Evolutionary conservation across 2,888 invertebrate genomes (phyloP), one percentile per base, ranked within the genome.

Genomic region (Dryadula phaetusa): DNA sequence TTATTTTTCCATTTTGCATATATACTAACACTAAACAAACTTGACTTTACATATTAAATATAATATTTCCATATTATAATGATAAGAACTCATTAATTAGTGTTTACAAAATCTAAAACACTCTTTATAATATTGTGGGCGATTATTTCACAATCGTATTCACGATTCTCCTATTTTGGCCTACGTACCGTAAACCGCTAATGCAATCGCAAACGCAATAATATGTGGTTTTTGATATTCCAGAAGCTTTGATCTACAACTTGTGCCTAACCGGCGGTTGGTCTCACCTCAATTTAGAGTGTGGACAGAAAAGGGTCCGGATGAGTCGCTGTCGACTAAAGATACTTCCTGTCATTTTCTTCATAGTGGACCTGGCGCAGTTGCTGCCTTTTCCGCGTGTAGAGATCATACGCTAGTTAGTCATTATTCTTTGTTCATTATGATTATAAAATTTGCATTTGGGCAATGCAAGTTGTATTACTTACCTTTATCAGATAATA

Each of bases 321-420:
- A 93, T 67, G 82, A 83, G n/a, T 82, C 85, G 5, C 77, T 87
- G 53, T 86, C 90, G 1, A 76, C 80, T 1, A 82, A 84, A 5
- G 88, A 89, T 69, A 74, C 88, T 16, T 89, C 93, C 42, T 96
- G 96, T 79, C 95, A 96, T 81, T 96, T 94, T 84, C 85, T 95
- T 54, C 95, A 96, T 80, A 79, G 88, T 3, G 94, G 94, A 71
- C 86, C 86, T 0, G 85, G 83, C 14, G 90, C 93, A 25, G 94
- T 95, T 0, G 96, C 96, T 8, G 95, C 96, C 1, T 91, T 96
- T 72, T 96, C 95, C 73, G 93, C 95, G 46, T 96, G 96, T 81
- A 90, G 93, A 72, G 93, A 94, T 71, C 93, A 94, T 76, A 86
- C 93, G 54, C 89, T 96, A 82, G 96, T 96, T 85, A 93, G 94